Evolutionary conservation across 1,140 invertebrate species (phyloP).

Genomic region (Hylaeus anthracinus): DNA sequence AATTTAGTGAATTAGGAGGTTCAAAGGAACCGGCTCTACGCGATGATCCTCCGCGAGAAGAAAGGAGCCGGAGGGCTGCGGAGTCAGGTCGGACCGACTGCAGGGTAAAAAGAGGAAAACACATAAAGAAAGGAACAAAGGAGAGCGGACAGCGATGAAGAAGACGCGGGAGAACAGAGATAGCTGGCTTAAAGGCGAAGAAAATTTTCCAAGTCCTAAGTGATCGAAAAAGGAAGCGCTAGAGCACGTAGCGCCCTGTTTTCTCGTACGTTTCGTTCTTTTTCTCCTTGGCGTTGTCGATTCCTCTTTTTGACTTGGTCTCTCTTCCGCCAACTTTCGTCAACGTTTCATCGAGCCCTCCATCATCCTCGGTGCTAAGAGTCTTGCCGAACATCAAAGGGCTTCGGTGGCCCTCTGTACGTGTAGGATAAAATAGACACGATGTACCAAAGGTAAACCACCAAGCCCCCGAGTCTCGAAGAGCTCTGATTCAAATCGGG

Average conservation of each 20-base stretch:
- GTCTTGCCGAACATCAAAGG: conserved; percentile 72
- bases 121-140: conserved; percentile 31
- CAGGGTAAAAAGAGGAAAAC: conserved; percentile 23
- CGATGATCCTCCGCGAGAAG: conserved; percentile 53
- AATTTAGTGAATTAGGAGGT: conserved; percentile 74
- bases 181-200: conserved; percentile 57
- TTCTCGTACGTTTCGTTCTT: conserved; percentile 12
- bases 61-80: conserved; percentile 20
- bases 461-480: conserved; percentile 28
- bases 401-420: conserved; percentile 36
- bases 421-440: conserved; percentile 55
- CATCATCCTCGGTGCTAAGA: conserved; percentile 64
- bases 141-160: not conserved
- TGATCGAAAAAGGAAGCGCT: conserved; percentile 59
- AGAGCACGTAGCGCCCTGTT: conserved; percentile 23
- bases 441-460: conserved; percentile 60
- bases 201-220: conserved; percentile 62
- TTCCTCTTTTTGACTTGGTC: not conserved
- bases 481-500: conserved; percentile 54
- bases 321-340: conserved; percentile 9
- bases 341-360: not conserved
- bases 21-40: conserved; percentile 68
- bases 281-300: not conserved
- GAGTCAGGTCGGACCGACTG: conserved; percentile 19
- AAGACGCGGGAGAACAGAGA: not conserved